Conservation (phyloP, 1,140 invertebrate genomes). For the Meloidogyne hapla region DNA sequence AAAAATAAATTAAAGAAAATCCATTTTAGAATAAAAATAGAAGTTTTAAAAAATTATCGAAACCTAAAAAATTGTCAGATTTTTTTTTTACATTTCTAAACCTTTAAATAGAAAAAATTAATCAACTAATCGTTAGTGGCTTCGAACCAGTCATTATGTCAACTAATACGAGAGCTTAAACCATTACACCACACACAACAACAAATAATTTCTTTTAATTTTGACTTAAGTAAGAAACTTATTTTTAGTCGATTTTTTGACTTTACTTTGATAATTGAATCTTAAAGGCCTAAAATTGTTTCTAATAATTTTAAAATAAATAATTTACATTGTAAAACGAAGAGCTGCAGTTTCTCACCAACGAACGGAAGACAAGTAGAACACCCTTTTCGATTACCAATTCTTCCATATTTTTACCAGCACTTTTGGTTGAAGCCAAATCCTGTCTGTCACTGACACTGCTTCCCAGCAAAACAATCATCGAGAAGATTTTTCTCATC, state of each 20-base stretch:
- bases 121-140: too few species aligned
- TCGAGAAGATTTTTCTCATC: constrained; percentile 70
- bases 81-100: too few species aligned
- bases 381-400: constrained; percentile 73
- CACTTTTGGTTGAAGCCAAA: constrained; percentile 18
- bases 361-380: constrained; percentile 71
- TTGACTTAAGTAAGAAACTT: too few species aligned
- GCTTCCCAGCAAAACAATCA: constrained; percentile 53
- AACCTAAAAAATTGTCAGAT: too few species aligned
- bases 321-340: constrained; percentile 68
- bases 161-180: too few species aligned
- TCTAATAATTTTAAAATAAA: constrained; percentile 9
- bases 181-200: too few species aligned
- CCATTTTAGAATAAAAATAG: background rate
- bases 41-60: background rate
- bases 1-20: background rate
- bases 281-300: too few species aligned
- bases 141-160: too few species aligned
- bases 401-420: constrained; percentile 71
- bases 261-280: too few species aligned
- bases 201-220: too few species aligned
- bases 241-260: too few species aligned
- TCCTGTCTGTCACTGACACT: constrained; percentile 30
- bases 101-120: too few species aligned
- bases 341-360: constrained; percentile 72